Conservation (phyloP, 2,113 vertebrate species). For the Puffinus mauretanicus region DNA sequence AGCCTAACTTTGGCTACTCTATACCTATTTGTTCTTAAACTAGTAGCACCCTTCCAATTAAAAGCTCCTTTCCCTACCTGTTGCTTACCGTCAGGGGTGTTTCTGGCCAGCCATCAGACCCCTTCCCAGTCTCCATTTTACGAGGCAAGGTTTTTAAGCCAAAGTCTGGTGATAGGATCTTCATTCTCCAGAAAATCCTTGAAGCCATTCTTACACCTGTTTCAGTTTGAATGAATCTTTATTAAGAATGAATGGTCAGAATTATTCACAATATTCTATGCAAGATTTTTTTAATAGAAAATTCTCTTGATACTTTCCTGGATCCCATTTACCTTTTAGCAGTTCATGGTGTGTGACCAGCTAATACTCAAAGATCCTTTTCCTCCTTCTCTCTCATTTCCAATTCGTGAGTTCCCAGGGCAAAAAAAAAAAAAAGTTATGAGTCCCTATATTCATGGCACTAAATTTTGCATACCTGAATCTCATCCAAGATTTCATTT, state of each 20-base stretch:
- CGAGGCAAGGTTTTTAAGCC: not conserved
- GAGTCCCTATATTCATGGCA: not conserved
- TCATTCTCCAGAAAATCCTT: not conserved
- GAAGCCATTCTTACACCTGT: not conserved
- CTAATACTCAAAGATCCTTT: not conserved
- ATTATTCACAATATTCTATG: not conserved
- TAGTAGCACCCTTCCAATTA: not conserved
- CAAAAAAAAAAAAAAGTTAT: not conserved
- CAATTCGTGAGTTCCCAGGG: not conserved
- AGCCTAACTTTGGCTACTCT: not conserved
- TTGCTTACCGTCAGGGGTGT: not conserved
- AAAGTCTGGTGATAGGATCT: not conserved
- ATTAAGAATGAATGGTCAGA: not conserved
- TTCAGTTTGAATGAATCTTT: not conserved
- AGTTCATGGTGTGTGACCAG: not conserved
- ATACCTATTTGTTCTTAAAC: not conserved
- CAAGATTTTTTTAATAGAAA: not conserved
- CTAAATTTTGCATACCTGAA: not conserved
- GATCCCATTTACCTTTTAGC: not conserved
- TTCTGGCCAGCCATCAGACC: not conserved
- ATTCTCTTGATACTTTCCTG: not conserved
- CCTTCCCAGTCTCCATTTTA: not conserved
- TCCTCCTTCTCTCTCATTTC: not conserved
- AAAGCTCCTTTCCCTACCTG: not conserved
- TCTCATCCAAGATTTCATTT: conserved; percentile 22